phyloP scores from a whole-genome alignment of 2,888 invertebrate species.

The Heliconius ismenius region DNA sequence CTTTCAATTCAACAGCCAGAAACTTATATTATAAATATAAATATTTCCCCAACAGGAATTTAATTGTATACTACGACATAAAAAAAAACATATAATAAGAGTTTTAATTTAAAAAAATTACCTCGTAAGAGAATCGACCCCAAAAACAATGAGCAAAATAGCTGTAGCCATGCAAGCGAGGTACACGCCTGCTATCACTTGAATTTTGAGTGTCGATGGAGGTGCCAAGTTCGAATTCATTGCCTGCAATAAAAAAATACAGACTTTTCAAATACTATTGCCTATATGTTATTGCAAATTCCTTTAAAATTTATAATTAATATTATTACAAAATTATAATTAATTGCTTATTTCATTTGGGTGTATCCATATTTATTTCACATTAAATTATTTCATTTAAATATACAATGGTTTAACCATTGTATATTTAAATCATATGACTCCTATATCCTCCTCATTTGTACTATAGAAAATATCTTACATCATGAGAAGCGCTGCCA shows the following conservation, averaged over 20 bases:
- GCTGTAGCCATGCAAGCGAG: constrained; percentile 90
- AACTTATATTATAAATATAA: not conserved
- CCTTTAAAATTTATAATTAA: too few species aligned
- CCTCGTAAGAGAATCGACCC: constrained; percentile 91
- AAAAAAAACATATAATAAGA: too few species aligned
- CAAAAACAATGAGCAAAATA: constrained; percentile 86
- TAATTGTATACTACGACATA: not conserved
- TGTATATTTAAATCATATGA: too few species aligned
- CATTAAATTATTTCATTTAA: too few species aligned
- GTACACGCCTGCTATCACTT: constrained; percentile 90
- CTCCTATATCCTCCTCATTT: too few species aligned
- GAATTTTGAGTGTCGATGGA: constrained; percentile 87
- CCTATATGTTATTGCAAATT: too few species aligned
- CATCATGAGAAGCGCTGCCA: constrained; percentile 68
- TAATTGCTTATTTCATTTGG: too few species aligned
- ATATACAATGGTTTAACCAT: too few species aligned
- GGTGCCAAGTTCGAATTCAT: constrained; percentile 86
- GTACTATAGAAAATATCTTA: not conserved
- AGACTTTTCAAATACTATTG: not conserved
- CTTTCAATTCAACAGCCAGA: too few species aligned
- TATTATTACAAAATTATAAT: too few species aligned
- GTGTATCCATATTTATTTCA: too few species aligned
- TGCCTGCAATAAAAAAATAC: constrained; percentile 53
- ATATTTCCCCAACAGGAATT: not conserved
- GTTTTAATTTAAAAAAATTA: too few species aligned